Evolutionary conservation across 2,797 vertebrate species (phyloP).

Genomic region (Coilia nasus): DNA sequence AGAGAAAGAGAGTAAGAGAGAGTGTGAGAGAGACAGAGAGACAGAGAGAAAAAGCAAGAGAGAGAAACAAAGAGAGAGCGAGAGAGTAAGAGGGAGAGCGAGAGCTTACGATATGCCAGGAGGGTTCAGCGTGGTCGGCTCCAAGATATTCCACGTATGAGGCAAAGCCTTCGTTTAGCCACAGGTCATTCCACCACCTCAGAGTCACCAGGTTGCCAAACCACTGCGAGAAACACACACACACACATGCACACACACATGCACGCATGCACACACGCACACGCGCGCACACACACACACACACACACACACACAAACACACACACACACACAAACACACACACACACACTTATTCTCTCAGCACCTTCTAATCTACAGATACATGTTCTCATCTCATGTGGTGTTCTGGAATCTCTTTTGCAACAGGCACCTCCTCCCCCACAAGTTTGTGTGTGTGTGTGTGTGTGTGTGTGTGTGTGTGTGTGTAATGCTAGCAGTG

Average conservation of each 20-base stretch:
- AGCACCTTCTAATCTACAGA: not conserved
- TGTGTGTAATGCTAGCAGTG: not conserved
- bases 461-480: not conserved
- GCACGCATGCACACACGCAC: not conserved
- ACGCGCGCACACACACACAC: not conserved
- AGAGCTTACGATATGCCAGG: slow-evolving; percentile 83
- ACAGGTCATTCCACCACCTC: slow-evolving; percentile 93
- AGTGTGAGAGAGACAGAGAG: too few relatives aligned
- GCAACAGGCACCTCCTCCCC: too few relatives aligned
- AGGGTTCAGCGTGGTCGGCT: slow-evolving; percentile 70
- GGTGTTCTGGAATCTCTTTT: too few relatives aligned
- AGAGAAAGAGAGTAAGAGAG: not conserved
- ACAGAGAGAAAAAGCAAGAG: not conserved
- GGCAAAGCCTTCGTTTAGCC: slow-evolving; percentile 95
- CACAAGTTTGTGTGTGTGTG: not conserved
- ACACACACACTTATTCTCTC: not conserved
- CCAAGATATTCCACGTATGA: slow-evolving; percentile 91
- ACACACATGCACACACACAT: not conserved
- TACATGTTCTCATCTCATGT: not conserved
- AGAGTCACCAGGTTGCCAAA: slow-evolving; percentile 95
- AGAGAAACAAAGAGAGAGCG: slow-evolving; percentile 13
- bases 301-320: not conserved
- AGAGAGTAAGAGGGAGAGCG: too few relatives aligned
- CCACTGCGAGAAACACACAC: slow-evolving; percentile 77
- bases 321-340: too few relatives aligned